Conservation (phyloP, 92 coral and sea anemone genomes). For the Blastomussa wellsi region DNA sequence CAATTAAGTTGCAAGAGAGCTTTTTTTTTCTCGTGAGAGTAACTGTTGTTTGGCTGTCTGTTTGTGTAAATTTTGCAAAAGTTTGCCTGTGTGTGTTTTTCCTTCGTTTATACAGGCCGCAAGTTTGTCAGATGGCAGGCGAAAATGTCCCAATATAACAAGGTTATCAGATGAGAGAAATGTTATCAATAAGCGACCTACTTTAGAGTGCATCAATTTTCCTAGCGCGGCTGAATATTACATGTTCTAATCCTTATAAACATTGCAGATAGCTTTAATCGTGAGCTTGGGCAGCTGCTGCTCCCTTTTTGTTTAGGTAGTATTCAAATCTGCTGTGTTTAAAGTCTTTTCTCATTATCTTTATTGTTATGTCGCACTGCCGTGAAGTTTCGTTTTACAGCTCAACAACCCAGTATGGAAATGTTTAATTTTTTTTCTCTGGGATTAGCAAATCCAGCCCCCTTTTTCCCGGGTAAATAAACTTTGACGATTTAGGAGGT, state of each 20-base stretch:
- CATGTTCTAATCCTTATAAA: slow-evolving; percentile 18
- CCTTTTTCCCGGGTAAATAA: slow-evolving; percentile 17
- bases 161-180: slow-evolving; percentile 18
- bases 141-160: not conserved
- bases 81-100: slow-evolving; percentile 4
- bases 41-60: not conserved
- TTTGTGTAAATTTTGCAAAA: slow-evolving; percentile 5
- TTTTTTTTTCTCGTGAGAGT: not conserved
- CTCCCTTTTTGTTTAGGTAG: slow-evolving; percentile 32
- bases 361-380: slow-evolving; percentile 23
- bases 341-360: slow-evolving; percentile 37
- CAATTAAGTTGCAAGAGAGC: not conserved
- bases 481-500: not conserved
- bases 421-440: not conserved
- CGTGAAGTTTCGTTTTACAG: slow-evolving; percentile 14
- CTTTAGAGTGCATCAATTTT: slow-evolving; percentile 4
- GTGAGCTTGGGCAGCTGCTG: slow-evolving; percentile 36
- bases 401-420: not conserved
- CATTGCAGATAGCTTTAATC: slow-evolving; percentile 10
- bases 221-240: slow-evolving; percentile 19
- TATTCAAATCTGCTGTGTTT: slow-evolving; percentile 46
- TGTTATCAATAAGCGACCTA: not conserved
- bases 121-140: slow-evolving; percentile 9
- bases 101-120: slow-evolving; percentile 23
- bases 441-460: not conserved